Evolutionary conservation across 2,888 invertebrate genomes (phyloP).

Genomic region (Lamellibrachia satsuma): DNA sequence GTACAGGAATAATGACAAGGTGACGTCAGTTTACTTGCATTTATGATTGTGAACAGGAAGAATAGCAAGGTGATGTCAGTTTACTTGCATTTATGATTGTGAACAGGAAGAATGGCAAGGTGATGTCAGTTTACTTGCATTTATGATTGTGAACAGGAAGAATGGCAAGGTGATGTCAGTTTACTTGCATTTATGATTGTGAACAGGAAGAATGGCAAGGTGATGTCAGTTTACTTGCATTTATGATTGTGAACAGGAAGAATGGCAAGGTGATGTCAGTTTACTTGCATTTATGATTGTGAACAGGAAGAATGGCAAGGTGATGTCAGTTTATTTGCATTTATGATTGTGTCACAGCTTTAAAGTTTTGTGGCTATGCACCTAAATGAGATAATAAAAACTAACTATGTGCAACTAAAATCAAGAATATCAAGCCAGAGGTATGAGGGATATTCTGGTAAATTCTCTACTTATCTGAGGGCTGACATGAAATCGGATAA

Average conservation of each 20-base stretch:
- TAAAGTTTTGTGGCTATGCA: no score
- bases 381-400: no score
- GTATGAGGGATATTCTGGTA: no score
- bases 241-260: slow-evolving; percentile 77
- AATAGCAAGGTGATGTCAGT: slow-evolving; percentile 76
- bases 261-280: slow-evolving; percentile 76
- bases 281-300: slow-evolving; percentile 66
- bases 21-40: slow-evolving; percentile 56
- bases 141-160: no score
- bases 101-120: slow-evolving; percentile 81
- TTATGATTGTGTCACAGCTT: not conserved
- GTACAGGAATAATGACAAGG: slow-evolving; percentile 81
- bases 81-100: slow-evolving; percentile 66
- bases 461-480: no score
- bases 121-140: slow-evolving; percentile 56
- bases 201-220: slow-evolving; percentile 81
- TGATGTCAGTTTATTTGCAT: slow-evolving; percentile 56
- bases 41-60: slow-evolving; percentile 77
- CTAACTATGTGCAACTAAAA: no score
- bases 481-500: no score
- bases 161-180: not conserved
- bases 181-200: slow-evolving; percentile 66
- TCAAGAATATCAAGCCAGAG: no score
- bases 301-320: slow-evolving; percentile 81
- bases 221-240: slow-evolving; percentile 56